phyloP scores from a whole-genome alignment of 2,797 vertebrate species.

The Pipistrellus pygmaeus region DNA sequence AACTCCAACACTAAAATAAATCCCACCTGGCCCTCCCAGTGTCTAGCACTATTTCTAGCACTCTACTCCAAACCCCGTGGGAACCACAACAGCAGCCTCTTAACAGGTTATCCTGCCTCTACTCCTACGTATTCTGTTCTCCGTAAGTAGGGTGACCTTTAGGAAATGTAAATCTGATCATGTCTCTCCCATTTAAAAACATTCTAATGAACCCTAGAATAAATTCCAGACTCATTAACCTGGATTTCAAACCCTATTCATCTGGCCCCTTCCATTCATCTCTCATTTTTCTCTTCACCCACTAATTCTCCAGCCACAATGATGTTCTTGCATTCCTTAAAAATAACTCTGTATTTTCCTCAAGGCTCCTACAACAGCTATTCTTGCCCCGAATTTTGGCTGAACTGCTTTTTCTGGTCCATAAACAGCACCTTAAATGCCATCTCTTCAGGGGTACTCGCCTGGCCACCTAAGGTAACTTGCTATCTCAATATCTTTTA shows the following conservation, averaged over 20 bases:
- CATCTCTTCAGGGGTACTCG: not conserved
- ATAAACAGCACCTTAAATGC: not conserved
- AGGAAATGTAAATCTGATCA: not conserved
- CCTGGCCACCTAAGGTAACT: not conserved
- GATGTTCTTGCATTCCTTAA: not conserved
- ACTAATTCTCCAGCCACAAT: not conserved
- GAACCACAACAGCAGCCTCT: not conserved
- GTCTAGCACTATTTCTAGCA: not conserved
- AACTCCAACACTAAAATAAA: slow-evolving; percentile 25
- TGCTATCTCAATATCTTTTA: not conserved
- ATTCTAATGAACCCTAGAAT: not conserved
- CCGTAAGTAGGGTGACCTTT: not conserved
- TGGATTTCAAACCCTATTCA: not conserved
- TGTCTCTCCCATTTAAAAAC: not conserved
- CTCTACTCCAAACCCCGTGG: not conserved
- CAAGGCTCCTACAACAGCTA: not conserved
- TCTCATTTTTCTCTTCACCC: not conserved
- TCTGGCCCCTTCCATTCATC: not conserved
- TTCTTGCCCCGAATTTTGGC: not conserved
- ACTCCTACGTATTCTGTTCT: not conserved
- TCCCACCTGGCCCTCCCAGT: not conserved
- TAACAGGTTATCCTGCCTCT: not conserved
- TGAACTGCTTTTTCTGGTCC: not conserved
- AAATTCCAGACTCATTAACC: not conserved
- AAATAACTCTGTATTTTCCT: not conserved